These are phyloP conservation scores for Empis livida DNA, from an alignment of 2,888 invertebrate genomes.

Conservation along the genomic window DNA sequence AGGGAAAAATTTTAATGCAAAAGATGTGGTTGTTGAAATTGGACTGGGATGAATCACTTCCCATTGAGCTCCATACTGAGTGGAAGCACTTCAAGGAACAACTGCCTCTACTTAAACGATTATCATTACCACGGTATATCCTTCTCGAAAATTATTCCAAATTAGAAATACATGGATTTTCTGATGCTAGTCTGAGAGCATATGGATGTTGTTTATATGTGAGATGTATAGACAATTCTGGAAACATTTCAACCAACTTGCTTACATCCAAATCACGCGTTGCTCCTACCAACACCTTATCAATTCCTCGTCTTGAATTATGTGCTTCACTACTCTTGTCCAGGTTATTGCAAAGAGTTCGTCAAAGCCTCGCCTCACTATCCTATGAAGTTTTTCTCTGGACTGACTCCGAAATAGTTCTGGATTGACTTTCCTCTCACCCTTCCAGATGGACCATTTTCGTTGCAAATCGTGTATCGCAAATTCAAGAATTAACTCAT, in stretches of 20 bases:
- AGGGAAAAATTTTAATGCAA: conserved; percentile 9
- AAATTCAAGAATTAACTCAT: neutral
- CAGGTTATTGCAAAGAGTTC: neutral
- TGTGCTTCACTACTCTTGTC: neutral
- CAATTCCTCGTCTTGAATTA: neutral
- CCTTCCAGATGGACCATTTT: conserved; percentile 9
- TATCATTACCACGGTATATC: too few species aligned
- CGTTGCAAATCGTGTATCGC: conserved; percentile 6
- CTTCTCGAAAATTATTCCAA: too few species aligned
- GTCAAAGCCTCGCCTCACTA: neutral
- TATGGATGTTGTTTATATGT: neutral
- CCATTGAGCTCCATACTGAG: conserved; percentile 5
- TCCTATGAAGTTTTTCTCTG: neutral
- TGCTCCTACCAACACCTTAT: neutral
- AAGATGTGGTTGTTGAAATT: conserved; percentile 9
- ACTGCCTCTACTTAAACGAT: too few species aligned
- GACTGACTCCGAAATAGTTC: conserved; percentile 4
- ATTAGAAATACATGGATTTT: conserved; percentile 1
- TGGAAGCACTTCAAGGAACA: neutral
- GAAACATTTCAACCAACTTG: neutral
- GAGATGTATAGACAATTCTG: neutral
- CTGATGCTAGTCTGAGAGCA: neutral
- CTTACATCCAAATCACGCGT: neutral
- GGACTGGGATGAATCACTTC: conserved; percentile 9
- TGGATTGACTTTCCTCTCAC: conserved; percentile 10